Percentiles rank a stretch among this genome's conserved stretches.
Evolutionary conservation across 2,113 vertebrate genomes (phyloP).

Genomic region (Euleptes europaea): DNA sequence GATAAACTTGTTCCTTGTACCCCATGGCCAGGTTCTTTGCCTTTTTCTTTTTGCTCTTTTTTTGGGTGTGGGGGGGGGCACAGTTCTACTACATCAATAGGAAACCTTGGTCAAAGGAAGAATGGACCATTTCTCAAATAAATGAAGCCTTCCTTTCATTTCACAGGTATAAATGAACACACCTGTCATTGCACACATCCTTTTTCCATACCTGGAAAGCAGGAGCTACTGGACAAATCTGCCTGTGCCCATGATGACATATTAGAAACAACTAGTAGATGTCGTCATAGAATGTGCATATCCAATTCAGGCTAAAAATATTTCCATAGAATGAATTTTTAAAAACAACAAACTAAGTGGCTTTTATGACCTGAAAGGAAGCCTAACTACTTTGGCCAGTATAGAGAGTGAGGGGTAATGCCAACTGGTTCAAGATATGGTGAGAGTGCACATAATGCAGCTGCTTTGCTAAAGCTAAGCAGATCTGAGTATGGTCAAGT

Average conservation of each 20-base stretch:
- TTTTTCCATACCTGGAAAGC: background rate
- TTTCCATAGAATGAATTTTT: background rate
- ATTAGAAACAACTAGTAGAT: no score
- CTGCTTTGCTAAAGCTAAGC: no score
- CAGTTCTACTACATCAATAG: background rate
- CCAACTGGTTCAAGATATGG: background rate
- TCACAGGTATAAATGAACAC: background rate
- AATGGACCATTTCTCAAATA: background rate
- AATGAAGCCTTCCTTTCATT: background rate
- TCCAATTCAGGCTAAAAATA: background rate
- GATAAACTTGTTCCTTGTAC: no score
- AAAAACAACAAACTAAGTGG: background rate
- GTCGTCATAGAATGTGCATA: background rate
- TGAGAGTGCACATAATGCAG: no score
- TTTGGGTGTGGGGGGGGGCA: no score
- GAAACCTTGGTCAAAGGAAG: background rate
- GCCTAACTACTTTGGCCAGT: background rate
- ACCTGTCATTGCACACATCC: background rate
- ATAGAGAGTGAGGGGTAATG: background rate
- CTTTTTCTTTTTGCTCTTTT: no score
- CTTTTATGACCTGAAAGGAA: background rate
- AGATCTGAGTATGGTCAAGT: no score
- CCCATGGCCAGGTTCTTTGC: no score
- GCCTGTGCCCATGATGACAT: no score
- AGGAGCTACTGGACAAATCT: no score